A percentile compares a stretch with the other conserved stretches of the same genome.
Conservation (phyloP, 2,797 vertebrate genomes). For the Chloroceryle inda region DNA sequence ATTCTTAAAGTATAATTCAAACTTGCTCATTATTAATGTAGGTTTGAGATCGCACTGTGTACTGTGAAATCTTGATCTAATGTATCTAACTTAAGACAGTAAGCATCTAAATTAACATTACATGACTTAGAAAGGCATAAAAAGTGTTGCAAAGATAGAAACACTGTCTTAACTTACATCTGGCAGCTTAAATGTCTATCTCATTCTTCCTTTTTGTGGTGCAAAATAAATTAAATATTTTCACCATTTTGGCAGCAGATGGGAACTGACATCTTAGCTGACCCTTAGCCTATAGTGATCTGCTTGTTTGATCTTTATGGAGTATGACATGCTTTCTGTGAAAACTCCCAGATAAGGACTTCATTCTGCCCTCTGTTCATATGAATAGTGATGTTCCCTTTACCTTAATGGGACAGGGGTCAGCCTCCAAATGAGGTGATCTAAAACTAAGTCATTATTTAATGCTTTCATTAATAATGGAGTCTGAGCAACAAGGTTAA, state of each 20-base stretch:
- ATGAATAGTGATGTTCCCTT: neutral
- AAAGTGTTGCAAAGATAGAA: neutral
- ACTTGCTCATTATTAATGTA: neutral
- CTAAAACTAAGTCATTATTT: constrained; percentile 36
- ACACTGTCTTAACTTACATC: neutral
- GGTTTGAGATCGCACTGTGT: neutral
- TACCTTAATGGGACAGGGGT: neutral
- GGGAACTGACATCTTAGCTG: neutral
- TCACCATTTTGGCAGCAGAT: neutral
- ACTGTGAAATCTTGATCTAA: neutral
- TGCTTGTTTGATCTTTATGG: neutral
- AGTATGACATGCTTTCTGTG: neutral
- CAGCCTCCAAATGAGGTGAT: neutral
- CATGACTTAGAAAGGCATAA: neutral
- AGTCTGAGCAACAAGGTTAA: neutral
- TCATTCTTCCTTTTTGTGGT: neutral
- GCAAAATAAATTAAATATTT: neutral
- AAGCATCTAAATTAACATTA: neutral
- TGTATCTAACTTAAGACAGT: neutral
- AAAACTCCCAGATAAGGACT: neutral
- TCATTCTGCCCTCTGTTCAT: neutral
- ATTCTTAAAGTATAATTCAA: neutral
- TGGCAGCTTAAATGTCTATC: neutral
- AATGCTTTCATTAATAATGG: neutral
- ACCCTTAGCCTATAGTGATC: neutral